Percentiles rank a stretch among this genome's conserved stretches.
Evolutionary conservation across 2,797 vertebrate genomes (phyloP).

Genomic region (Bufotes viridis): DNA sequence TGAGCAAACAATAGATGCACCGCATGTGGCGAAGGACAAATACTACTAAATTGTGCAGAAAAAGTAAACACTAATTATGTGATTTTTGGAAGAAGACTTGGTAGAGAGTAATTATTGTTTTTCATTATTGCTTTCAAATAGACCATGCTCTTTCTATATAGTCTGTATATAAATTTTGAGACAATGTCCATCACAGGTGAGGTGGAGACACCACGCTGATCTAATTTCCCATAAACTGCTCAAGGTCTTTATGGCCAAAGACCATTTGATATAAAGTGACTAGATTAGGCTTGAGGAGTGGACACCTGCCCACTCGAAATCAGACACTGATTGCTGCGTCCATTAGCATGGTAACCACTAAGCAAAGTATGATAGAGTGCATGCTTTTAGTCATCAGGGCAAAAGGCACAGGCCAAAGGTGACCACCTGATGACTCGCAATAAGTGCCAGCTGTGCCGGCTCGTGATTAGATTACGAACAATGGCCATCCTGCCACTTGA

Average conservation of each 20-base stretch:
- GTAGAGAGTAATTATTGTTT: neutral
- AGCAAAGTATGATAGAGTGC: neutral
- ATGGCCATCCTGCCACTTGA: slow-evolving; percentile 13
- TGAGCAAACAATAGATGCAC: neutral
- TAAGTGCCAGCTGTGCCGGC: slow-evolving; percentile 1
- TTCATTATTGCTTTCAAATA: neutral
- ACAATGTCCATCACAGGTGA: neutral
- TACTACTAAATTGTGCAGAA: neutral
- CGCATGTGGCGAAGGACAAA: neutral
- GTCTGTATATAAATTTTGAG: neutral
- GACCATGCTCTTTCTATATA: neutral
- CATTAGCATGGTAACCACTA: slow-evolving; percentile 36
- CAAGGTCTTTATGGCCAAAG: neutral
- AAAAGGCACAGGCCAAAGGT: slow-evolving; percentile 48
- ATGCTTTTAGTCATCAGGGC: slow-evolving; percentile 25
- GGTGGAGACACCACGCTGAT: neutral
- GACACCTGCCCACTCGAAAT: slow-evolving; percentile 46
- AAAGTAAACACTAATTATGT: slow-evolving; percentile 17
- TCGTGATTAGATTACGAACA: slow-evolving; percentile 20
- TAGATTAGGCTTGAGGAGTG: slow-evolving; percentile 14
- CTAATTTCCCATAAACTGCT: neutral
- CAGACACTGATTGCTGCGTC: slow-evolving; percentile 24
- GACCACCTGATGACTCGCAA: slow-evolving; percentile 29
- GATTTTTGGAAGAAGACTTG: neutral
- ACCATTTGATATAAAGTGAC: slow-evolving; percentile 21